Conservation (phyloP, 2,797 vertebrate species). For the Pseudochromis fuscus region DNA sequence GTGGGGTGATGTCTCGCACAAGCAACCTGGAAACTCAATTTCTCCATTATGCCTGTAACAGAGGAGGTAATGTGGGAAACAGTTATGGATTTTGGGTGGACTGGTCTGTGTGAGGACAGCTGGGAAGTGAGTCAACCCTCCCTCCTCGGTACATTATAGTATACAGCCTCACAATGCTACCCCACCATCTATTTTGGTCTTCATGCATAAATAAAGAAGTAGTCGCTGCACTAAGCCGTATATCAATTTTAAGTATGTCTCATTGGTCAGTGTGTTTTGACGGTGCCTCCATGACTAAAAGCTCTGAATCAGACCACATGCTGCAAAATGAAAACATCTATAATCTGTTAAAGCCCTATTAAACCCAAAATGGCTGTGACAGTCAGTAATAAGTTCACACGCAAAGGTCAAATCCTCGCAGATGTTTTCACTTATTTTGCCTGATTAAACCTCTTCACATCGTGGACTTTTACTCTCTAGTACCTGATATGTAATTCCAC, state of each 20-base stretch:
- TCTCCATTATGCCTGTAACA: constrained; percentile 33
- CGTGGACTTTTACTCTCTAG: neutral
- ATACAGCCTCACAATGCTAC: constrained; percentile 17
- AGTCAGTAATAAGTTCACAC: neutral
- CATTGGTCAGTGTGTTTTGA: constrained; percentile 28
- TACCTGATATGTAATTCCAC: no score
- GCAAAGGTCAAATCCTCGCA: neutral
- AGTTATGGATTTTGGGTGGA: constrained; percentile 35
- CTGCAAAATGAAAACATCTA: neutral
- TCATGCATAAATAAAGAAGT: constrained; percentile 52
- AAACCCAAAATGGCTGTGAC: neutral
- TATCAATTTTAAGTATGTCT: constrained; percentile 34
- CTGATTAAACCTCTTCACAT: neutral
- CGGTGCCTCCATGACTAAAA: neutral
- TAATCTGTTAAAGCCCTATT: neutral
- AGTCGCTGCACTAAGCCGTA: constrained; percentile 21
- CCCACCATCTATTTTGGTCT: constrained; percentile 50
- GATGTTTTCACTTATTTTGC: neutral
- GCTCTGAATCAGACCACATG: neutral
- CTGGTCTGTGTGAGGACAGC: constrained; percentile 5
- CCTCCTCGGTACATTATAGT: constrained; percentile 6
- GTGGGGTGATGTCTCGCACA: constrained; percentile 35
- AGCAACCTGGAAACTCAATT: constrained; percentile 52
- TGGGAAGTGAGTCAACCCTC: constrained; percentile 30
- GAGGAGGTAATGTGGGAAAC: constrained; percentile 9